Conservation (phyloP, 2,888 invertebrate genomes). For the Laothoe populi region DNA sequence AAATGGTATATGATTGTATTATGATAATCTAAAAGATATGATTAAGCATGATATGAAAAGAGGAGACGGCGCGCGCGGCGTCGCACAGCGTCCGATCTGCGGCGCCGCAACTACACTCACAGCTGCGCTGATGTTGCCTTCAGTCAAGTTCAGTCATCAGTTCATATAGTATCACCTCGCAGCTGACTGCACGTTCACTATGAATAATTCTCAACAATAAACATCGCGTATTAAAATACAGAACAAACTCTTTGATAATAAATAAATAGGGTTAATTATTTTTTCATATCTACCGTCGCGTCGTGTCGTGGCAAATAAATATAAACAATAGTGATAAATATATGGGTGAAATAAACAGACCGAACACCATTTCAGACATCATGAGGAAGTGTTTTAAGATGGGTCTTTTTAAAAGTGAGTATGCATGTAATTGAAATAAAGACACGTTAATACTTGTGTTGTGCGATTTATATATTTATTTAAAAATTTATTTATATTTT, state of each 20-base stretch:
- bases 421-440: no score
- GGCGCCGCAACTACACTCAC: slow-evolving; percentile 26
- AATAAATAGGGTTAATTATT: not conserved
- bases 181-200: slow-evolving; percentile 54
- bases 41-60: slow-evolving; percentile 71
- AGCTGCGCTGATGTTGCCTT: slow-evolving; percentile 41
- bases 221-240: slow-evolving; percentile 7
- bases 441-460: no score
- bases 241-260: not conserved
- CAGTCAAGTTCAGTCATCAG: slow-evolving; percentile 51
- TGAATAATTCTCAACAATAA: slow-evolving; percentile 44
- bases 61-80: slow-evolving; percentile 40
- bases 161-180: slow-evolving; percentile 65
- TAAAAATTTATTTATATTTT: no score
- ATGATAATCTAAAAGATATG: slow-evolving; percentile 45
- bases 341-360: slow-evolving; percentile 68
- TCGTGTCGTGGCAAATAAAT: slow-evolving; percentile 28
- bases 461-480: no score
- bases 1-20: slow-evolving; percentile 31
- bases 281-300: slow-evolving; percentile 9
- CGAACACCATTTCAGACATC: slow-evolving; percentile 62
- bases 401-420: slow-evolving; percentile 81
- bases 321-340: slow-evolving; percentile 42
- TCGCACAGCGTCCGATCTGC: slow-evolving; percentile 2
- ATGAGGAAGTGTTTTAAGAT: slow-evolving; percentile 82